Percentiles rank a stretch among this genome's conserved stretches.
Evolutionary conservation across 2,888 invertebrate genomes (phyloP).

Genomic region (Therioaphis trifolii): DNA sequence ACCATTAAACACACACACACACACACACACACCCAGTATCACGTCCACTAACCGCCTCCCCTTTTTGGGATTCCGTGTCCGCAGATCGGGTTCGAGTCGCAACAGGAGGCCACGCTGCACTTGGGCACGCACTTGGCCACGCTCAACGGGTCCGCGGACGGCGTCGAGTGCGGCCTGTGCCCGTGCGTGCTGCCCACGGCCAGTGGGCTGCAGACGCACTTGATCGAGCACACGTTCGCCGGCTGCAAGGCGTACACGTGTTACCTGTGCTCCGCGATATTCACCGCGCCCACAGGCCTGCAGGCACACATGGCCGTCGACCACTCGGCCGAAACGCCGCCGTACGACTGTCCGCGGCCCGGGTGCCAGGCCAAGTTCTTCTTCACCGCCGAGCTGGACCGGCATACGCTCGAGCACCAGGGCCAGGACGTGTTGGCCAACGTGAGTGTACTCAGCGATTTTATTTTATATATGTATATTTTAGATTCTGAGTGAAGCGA

Average conservation of each 20-base stretch:
- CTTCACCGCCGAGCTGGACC: constrained; percentile 90
- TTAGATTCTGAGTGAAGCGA: too few species aligned
- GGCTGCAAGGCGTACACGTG: constrained; percentile 86
- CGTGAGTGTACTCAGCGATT: constrained; percentile 22
- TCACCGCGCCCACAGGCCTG: constrained; percentile 84
- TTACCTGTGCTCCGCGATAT: constrained; percentile 88
- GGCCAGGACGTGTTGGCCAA: constrained; percentile 58
- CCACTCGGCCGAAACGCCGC: constrained; percentile 83
- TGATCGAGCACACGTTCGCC: constrained; percentile 88
- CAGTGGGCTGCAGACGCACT: constrained; percentile 84
- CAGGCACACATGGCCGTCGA: constrained; percentile 82
- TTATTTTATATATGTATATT: too few species aligned
- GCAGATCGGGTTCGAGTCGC: constrained; percentile 73
- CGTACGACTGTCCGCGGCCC: constrained; percentile 82
- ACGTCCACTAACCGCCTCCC: not conserved
- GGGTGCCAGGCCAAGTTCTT: constrained; percentile 85
- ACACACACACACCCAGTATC: not conserved
- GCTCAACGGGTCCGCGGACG: constrained; percentile 71
- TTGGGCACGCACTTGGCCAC: constrained; percentile 72
- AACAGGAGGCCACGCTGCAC: constrained; percentile 75
- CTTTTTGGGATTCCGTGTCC: too few species aligned
- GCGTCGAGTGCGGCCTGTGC: constrained; percentile 84
- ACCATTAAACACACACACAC: too few species aligned
- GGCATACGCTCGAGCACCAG: constrained; percentile 72
- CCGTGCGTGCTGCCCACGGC: constrained; percentile 81